Evolutionary conservation across 2,113 vertebrate species (phyloP), one percentile per base, ranked within the genome.

Genomic region (human (Homo sapiens)): DNA sequence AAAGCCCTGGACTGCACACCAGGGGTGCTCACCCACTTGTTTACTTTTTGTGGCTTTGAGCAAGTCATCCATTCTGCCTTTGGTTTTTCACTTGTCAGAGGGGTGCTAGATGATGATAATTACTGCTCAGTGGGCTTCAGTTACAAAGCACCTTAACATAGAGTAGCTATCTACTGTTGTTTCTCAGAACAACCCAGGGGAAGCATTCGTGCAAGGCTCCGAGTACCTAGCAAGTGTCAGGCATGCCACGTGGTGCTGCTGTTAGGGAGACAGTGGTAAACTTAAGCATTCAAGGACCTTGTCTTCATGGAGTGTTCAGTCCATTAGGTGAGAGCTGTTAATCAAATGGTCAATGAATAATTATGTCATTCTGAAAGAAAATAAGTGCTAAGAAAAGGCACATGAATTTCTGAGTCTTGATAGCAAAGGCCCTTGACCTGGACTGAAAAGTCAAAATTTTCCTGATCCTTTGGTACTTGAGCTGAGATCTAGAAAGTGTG

Each of bases 11-110:
- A 55, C 59, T 90, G 43, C 52, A 48, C 13, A 52, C 52, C 23
- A 25, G 23, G 16, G 66, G 45, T 38, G 43, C 68, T 70, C 16
- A 61, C 6, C 43, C 3, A 11, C 22, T 92, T 3, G 4, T 96
- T 94, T 91, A 64, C 45, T 52, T 76, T 83, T 35, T 86, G n/a
- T 68, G 45, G 22, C 94, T 93, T 92, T 94, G 97, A 96, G 40
- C 50, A 78, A 78, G 50, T 61, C 45, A 8, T 30, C 61, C 30
- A 68, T 78, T 81, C 72, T 18, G 61, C 45, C 43, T 94, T 64
- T 93, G 38, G 32, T 32, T 95, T 89, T 82, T 85, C 61, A 61
- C 18, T 22, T 79, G 32, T 92, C 81, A 95, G 45, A 66, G 27
- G 70, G 18, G 16, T 91, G 52, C 76, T 89, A 61, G 45, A 25